These are phyloP conservation scores for Nothoprocta perdicaria DNA, from an alignment of 2,113 vertebrate genomes.

Conservation along the genomic window DNA sequence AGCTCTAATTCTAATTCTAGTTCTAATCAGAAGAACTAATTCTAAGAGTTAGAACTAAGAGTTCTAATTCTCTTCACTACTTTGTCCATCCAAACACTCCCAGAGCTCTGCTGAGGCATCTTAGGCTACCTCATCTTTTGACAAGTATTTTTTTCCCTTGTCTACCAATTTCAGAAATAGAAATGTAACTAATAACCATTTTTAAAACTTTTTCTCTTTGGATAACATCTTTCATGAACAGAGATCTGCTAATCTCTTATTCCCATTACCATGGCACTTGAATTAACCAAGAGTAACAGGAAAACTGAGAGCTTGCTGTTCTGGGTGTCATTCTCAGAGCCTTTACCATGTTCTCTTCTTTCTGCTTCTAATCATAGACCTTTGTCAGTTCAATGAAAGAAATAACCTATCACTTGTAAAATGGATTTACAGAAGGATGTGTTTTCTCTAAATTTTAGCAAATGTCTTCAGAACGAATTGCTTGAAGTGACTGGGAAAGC, in stretches of 20 bases:
- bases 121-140: neutral
- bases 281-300: neutral
- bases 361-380: neutral
- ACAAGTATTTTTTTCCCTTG: neutral
- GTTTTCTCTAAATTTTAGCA: slow-evolving; percentile 8
- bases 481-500: neutral
- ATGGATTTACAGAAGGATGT: neutral
- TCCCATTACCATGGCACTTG: neutral
- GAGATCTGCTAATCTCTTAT: neutral
- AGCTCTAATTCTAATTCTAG: neutral
- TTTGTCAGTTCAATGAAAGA: neutral
- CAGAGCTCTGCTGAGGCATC: accelerated
- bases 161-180: neutral
- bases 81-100: neutral
- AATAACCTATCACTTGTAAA: neutral
- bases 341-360: neutral
- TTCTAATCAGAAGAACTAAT: too few species aligned
- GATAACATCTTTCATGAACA: neutral
- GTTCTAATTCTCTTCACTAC: neutral
- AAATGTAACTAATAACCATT: neutral
- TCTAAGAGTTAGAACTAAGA: too few species aligned
- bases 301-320: neutral
- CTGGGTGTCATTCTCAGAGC: neutral
- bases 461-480: slow-evolving; percentile 1
- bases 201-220: neutral